Percentiles rank a stretch among this genome's conserved stretches.
Evolutionary conservation across 1,140 invertebrate genomes (phyloP).

Genomic region (Pseudobourletiella spinata): DNA sequence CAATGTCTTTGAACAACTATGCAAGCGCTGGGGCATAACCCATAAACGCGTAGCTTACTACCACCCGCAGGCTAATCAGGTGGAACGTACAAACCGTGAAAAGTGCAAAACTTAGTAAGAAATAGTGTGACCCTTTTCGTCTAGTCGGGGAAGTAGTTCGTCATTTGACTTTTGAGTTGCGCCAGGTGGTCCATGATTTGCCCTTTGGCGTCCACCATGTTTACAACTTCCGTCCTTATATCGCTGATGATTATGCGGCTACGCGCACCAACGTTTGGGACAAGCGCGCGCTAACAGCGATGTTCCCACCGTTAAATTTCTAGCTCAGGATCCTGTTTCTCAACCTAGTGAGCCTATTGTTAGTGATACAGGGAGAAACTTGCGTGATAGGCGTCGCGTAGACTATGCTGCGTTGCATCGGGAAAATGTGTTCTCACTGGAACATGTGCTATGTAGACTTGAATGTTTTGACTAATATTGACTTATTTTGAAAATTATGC

Average conservation of each 20-base stretch:
- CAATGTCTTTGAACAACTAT: conserved; percentile 9
- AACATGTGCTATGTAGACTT: not conserved
- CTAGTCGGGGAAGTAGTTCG: not conserved
- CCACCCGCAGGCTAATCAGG: conserved; percentile 41
- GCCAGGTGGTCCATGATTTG: not conserved
- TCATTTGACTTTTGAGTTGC: not conserved
- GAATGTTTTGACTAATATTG: no score
- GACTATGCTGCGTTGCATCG: not conserved
- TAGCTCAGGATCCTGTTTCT: no score
- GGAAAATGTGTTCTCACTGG: not conserved
- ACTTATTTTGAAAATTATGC: no score
- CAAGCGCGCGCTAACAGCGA: no score
- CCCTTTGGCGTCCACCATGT: not conserved
- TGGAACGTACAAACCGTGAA: conserved; percentile 42
- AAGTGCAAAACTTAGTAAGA: not conserved
- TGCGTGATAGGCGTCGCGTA: not conserved
- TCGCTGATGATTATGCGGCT: not conserved
- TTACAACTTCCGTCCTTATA: not conserved
- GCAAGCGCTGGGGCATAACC: conserved; percentile 2
- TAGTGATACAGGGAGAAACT: not conserved
- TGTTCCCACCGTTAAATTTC: not conserved
- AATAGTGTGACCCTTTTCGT: not conserved
- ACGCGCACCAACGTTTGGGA: not conserved
- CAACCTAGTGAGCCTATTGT: no score
- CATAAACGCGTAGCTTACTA: conserved; percentile 37